These are phyloP conservation scores for Willowsia nigromaculata DNA, from an alignment of 2,888 invertebrate species.

Conservation along the genomic window DNA sequence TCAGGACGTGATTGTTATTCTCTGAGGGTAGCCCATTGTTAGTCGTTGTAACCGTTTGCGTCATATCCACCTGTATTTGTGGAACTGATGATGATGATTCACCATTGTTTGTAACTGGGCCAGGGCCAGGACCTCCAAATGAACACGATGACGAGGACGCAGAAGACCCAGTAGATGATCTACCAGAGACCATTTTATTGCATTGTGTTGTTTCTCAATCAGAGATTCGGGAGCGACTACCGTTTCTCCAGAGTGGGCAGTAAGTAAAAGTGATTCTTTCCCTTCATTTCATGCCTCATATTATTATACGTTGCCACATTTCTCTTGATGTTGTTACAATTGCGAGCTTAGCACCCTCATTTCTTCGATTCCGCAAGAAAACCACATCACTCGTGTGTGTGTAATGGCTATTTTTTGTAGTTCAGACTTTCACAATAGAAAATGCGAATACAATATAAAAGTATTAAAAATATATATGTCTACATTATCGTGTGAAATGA, in stretches of 20 bases:
- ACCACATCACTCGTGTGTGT: conserved; percentile 40
- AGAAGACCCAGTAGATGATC: conserved; percentile 59
- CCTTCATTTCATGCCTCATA: conserved; percentile 35
- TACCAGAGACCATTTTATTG: conserved; percentile 64
- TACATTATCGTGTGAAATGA: not conserved
- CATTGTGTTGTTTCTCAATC: conserved; percentile 19
- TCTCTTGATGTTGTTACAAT: not conserved
- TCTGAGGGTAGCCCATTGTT: conserved; percentile 56
- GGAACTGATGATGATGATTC: conserved; percentile 2
- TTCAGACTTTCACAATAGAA: not conserved
- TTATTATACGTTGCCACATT: conserved; percentile 45
- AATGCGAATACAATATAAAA: conserved; percentile 28
- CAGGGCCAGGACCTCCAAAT: conserved; percentile 55
- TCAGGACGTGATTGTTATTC: conserved; percentile 60
- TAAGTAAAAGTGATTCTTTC: conserved; percentile 28
- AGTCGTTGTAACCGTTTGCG: conserved; percentile 29
- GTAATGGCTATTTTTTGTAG: not conserved
- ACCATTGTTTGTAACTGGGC: conserved; percentile 54
- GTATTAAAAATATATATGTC: not conserved
- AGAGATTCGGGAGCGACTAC: conserved; percentile 48
- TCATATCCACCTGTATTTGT: conserved; percentile 53
- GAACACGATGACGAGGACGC: conserved; percentile 60
- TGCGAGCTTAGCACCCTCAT: conserved; percentile 39
- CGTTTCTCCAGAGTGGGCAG: not conserved
- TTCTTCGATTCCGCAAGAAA: conserved; percentile 36